Evolutionary conservation across 2,888 invertebrate species (phyloP).

Genomic region (Drosophila ezoana): DNA sequence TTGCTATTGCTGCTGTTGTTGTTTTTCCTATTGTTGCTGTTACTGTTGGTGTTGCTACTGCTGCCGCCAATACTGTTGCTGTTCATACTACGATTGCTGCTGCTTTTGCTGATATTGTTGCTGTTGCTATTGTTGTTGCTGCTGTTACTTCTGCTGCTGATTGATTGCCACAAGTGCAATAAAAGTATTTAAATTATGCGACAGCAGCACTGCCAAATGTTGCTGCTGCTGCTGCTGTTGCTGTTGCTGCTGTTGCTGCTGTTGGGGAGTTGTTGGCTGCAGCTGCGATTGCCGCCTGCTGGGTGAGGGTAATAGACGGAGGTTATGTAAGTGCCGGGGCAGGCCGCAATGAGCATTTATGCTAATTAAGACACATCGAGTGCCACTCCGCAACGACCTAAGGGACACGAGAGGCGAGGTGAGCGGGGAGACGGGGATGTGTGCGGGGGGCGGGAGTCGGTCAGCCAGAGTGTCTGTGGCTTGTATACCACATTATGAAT

Average conservation of each 20-base stretch:
- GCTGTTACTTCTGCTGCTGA: slow-evolving; percentile 42
- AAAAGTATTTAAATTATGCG: slow-evolving; percentile 66
- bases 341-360: slow-evolving; percentile 63
- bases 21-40: not conserved
- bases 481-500: slow-evolving; percentile 44
- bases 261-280: slow-evolving; percentile 4
- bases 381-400: slow-evolving; percentile 16
- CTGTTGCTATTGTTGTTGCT: not conserved
- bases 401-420: not conserved
- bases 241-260: slow-evolving; percentile 6
- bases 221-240: not conserved
- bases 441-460: slow-evolving; percentile 3
- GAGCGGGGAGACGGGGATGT: not conserved
- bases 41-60: not conserved
- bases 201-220: slow-evolving; percentile 32
- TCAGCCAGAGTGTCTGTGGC: slow-evolving; percentile 39
- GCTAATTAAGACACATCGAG: slow-evolving; percentile 77
- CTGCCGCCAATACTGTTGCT: not conserved
- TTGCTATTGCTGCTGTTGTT: not conserved
- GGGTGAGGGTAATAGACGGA: slow-evolving; percentile 1
- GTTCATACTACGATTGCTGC: not conserved
- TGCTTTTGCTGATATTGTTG: slow-evolving; percentile 12
- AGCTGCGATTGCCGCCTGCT: not conserved
- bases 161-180: slow-evolving; percentile 63
- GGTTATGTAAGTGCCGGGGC: slow-evolving; percentile 35